A percentile compares a stretch with the other conserved stretches of the same genome.
phyloP scores from a whole-genome alignment of 2,797 vertebrate genomes.

The Poliocrania exsul region DNA sequence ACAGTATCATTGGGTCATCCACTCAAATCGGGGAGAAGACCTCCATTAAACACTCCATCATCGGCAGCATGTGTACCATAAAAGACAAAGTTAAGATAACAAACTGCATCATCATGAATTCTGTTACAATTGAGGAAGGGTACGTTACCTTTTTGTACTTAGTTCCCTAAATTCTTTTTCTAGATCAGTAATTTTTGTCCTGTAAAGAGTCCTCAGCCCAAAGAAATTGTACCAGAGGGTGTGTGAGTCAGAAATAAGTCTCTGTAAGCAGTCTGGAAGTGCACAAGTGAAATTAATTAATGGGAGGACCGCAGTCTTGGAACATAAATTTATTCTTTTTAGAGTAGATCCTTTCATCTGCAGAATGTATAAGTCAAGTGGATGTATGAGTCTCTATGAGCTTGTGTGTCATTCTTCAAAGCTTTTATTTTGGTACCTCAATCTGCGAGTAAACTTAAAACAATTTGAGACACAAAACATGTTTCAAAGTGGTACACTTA shows the following conservation, averaged over 20 bases:
- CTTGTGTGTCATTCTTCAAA: not conserved
- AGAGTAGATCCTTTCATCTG: not conserved
- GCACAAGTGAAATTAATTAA: not conserved
- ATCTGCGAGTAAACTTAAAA: not conserved
- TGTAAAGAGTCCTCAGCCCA: not conserved
- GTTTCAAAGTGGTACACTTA: not conserved
- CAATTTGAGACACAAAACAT: not conserved
- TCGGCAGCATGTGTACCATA: constrained; percentile 85
- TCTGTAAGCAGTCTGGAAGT: not conserved
- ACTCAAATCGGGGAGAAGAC: constrained; percentile 92
- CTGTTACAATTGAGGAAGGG: constrained; percentile 95
- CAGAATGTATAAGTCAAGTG: not conserved
- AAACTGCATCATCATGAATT: constrained; percentile 96
- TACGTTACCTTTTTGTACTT: constrained; percentile 72
- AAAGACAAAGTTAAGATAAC: constrained; percentile 92
- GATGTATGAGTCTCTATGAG: not conserved
- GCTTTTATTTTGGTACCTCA: not conserved
- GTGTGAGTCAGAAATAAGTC: not conserved
- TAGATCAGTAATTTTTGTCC: not conserved
- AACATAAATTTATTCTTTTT: not conserved
- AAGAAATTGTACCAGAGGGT: not conserved
- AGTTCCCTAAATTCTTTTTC: not conserved
- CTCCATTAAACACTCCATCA: constrained; percentile 90
- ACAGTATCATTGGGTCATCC: constrained; percentile 89
- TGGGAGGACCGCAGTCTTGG: not conserved